phyloP scores from a whole-genome alignment of 2,888 invertebrate species.

The Latheticus oryzae region DNA sequence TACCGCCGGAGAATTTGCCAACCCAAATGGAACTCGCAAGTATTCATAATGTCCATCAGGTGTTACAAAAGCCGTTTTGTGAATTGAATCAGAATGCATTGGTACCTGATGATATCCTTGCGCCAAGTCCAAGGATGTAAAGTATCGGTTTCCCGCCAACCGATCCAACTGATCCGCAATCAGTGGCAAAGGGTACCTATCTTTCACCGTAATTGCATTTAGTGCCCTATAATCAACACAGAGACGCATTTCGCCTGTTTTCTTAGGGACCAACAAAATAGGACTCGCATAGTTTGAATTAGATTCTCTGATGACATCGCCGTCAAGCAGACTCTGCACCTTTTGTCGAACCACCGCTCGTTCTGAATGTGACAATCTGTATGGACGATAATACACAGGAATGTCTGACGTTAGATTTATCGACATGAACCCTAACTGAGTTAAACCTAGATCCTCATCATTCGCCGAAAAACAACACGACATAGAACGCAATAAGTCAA shows the following conservation, averaged over 20 bases:
- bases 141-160: slow-evolving; percentile 17
- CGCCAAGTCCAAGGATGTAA: slow-evolving; percentile 13
- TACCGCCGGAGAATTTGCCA: slow-evolving; percentile 52
- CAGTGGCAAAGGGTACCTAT: slow-evolving; percentile 20
- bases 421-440: too few relatives aligned
- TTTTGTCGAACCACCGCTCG: slow-evolving; percentile 27
- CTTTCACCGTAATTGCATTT: slow-evolving; percentile 30
- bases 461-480: slow-evolving; percentile 12
- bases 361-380: slow-evolving; percentile 36
- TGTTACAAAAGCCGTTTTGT: slow-evolving; percentile 51
- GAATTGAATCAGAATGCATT: slow-evolving; percentile 44
- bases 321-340: slow-evolving; percentile 27
- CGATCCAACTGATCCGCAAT: slow-evolving; percentile 10
- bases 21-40: slow-evolving; percentile 48
- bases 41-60: slow-evolving; percentile 45
- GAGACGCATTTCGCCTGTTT: slow-evolving; percentile 30
- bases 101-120: slow-evolving; percentile 49
- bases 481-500: not conserved
- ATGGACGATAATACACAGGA: slow-evolving; percentile 35
- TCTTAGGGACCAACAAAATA: slow-evolving; percentile 28
- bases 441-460: slow-evolving; percentile 34
- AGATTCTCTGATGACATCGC: slow-evolving; percentile 35
- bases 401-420: too few relatives aligned
- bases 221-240: slow-evolving; percentile 38
- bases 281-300: slow-evolving; percentile 37